Evolutionary conservation across 2,113 vertebrate genomes (phyloP).

Genomic region (Siniperca knerii): DNA sequence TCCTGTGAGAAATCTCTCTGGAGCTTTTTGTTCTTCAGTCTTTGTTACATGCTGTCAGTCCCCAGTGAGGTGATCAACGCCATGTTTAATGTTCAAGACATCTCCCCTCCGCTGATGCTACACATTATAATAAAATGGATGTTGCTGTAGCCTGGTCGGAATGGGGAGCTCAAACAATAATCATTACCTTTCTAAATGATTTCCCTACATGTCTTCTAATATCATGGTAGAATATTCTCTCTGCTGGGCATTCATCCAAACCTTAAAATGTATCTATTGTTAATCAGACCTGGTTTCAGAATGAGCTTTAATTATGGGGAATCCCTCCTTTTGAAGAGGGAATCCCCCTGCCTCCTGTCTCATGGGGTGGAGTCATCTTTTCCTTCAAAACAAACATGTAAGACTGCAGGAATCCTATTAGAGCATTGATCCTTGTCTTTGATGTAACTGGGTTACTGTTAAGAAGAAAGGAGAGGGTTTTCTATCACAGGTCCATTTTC

Average conservation of each 20-base stretch:
- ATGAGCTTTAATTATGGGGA: conserved; percentile 26
- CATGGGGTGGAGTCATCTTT: conserved; percentile 16
- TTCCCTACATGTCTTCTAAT: not conserved
- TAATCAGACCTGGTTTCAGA: conserved; percentile 6
- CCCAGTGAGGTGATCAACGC: conserved; percentile 65
- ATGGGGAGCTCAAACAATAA: not conserved
- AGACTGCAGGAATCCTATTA: conserved; percentile 26
- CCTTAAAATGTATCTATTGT: not conserved
- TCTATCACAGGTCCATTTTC: not conserved
- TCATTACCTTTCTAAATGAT: not conserved
- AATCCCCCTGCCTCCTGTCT: conserved; percentile 36
- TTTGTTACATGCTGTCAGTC: conserved; percentile 62
- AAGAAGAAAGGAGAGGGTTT: not conserved
- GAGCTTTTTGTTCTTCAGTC: conserved; percentile 67
- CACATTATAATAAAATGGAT: not conserved
- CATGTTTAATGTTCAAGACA: conserved; percentile 65
- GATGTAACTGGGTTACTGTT: not conserved
- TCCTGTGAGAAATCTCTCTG: conserved; percentile 90
- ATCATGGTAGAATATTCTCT: not conserved
- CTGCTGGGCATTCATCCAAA: not conserved
- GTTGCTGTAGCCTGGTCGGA: not conserved
- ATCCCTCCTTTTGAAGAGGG: conserved; percentile 52
- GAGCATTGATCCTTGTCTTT: conserved; percentile 6
- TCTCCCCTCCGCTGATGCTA: conserved; percentile 6
- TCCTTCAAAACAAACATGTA: conserved; percentile 41